phyloP scores from a whole-genome alignment of 2,888 invertebrate species.

The Leptothorax acervorum region DNA sequence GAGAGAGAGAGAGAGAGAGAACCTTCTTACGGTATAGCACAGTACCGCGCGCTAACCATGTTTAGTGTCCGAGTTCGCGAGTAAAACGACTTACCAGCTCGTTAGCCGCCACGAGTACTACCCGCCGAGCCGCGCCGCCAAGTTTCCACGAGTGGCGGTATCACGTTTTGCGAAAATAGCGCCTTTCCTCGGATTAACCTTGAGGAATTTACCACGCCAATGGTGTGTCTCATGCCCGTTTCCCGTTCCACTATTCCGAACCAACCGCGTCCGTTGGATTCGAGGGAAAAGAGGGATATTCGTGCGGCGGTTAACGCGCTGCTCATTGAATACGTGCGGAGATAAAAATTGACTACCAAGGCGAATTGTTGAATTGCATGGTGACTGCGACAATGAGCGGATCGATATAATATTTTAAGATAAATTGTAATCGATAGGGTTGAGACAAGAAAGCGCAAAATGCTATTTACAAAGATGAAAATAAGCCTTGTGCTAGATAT shows the following conservation, averaged over 20 bases:
- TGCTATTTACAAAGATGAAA: background rate
- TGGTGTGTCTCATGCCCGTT: conserved; percentile 5
- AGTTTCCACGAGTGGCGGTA: conserved; percentile 60
- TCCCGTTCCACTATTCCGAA: conserved; percentile 1
- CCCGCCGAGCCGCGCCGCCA: conserved; percentile 33
- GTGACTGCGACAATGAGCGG: background rate
- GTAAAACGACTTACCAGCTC: conserved; percentile 81
- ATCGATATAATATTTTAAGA: background rate
- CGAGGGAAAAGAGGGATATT: conserved; percentile 8
- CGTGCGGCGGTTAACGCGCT: conserved; percentile 56
- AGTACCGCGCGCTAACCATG: conserved; percentile 72
- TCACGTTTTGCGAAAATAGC: conserved; percentile 76
- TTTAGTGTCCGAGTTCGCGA: conserved; percentile 80
- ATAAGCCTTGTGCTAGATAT: background rate
- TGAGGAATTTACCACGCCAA: conserved; percentile 5
- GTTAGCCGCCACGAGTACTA: conserved; percentile 71
- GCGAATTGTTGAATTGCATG: background rate
- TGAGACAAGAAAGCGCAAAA: background rate
- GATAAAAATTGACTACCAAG: conserved; percentile 18
- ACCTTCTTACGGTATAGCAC: background rate
- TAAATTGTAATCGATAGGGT: background rate
- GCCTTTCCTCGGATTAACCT: conserved; percentile 74
- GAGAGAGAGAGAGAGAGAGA: background rate
- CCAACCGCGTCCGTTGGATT: background rate
- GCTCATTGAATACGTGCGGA: conserved; percentile 38